Evolutionary conservation across 2,888 invertebrate species (phyloP).

Genomic region (Bellardia pandia): DNA sequence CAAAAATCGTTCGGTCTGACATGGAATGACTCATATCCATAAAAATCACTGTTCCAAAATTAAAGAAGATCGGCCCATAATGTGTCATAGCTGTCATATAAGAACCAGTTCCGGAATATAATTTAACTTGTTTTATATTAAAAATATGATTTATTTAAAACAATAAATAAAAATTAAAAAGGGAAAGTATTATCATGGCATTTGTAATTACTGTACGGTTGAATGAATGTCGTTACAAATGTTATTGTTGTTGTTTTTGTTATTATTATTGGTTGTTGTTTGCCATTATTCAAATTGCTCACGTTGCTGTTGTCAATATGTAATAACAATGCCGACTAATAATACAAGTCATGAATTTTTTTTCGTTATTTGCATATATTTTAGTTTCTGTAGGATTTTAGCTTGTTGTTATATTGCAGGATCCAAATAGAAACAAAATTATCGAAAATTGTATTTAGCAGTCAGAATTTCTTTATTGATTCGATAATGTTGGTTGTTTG

Average conservation of each 20-base stretch:
- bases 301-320: constrained; percentile 4
- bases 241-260: background rate
- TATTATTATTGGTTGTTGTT: constrained; percentile 27
- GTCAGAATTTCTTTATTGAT: constrained; percentile 4
- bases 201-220: background rate
- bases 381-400: background rate
- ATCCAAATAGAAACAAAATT: background rate
- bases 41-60: too few relatives aligned
- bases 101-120: too few relatives aligned
- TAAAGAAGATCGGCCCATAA: too few relatives aligned
- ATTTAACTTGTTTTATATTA: too few relatives aligned
- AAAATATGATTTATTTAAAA: too few relatives aligned
- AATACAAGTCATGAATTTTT: constrained; percentile 39
- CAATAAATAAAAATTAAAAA: constrained; percentile 1
- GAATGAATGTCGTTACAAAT: constrained; percentile 15
- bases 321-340: constrained; percentile 30
- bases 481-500: background rate
- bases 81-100: too few relatives aligned
- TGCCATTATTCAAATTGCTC: constrained; percentile 40
- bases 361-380: constrained; percentile 22
- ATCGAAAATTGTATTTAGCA: background rate
- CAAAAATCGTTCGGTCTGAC: too few relatives aligned
- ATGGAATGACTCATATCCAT: too few relatives aligned
- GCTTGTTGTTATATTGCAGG: constrained; percentile 1
- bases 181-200: constrained; percentile 25